These are phyloP conservation scores for Cybosia mesomella DNA, from an alignment of 2,888 invertebrate species.

Conservation along the genomic window DNA sequence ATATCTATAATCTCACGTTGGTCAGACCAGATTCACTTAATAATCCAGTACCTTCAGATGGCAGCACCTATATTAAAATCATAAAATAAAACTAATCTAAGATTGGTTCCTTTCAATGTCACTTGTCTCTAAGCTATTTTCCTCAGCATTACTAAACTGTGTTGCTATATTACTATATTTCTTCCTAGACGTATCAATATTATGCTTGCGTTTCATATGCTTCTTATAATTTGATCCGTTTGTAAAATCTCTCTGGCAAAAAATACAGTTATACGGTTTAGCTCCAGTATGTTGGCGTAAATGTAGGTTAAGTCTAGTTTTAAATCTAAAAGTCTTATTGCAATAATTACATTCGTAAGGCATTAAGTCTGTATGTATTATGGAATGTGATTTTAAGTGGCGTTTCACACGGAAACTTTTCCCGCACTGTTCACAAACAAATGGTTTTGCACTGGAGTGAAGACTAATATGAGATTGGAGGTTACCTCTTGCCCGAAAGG, in stretches of 20 bases:
- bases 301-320: constrained; percentile 78
- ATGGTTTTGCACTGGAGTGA: constrained; percentile 78
- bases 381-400: constrained; percentile 81
- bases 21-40: not conserved
- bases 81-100: not conserved
- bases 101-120: constrained; percentile 7
- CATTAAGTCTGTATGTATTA: constrained; percentile 80
- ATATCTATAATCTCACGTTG: not conserved
- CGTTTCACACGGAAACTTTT: constrained; percentile 80
- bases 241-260: constrained; percentile 79
- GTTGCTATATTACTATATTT: constrained; percentile 49
- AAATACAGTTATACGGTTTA: constrained; percentile 77
- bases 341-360: constrained; percentile 79
- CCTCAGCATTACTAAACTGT: constrained; percentile 43
- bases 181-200: constrained; percentile 76
- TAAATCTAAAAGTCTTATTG: constrained; percentile 79
- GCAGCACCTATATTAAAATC: not conserved
- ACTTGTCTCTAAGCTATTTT: not conserved
- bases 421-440: constrained; percentile 82
- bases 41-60: not conserved
- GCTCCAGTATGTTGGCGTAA: constrained; percentile 82
- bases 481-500: constrained; percentile 79
- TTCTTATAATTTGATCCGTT: constrained; percentile 84
- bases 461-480: constrained; percentile 76
- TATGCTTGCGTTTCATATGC: constrained; percentile 81